Evolutionary conservation across 2,113 vertebrate species (phyloP), one percentile per base, ranked within the genome.

Genomic region (Mus spicilegus): DNA sequence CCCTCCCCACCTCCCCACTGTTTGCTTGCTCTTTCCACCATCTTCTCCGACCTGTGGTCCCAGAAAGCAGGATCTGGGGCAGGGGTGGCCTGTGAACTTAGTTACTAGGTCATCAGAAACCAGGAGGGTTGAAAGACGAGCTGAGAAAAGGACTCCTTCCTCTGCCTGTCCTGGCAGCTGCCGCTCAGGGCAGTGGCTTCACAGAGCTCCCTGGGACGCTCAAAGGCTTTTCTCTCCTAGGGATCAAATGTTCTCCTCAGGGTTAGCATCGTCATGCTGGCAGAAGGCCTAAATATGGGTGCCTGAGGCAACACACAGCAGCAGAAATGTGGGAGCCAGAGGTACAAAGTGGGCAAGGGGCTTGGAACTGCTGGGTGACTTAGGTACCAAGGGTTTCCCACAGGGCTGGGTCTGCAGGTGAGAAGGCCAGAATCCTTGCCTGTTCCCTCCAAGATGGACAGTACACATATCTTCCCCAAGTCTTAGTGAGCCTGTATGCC

Each of bases 191-290:
- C 19, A 22, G 63, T 14, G 26, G 24, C 22, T 14, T 30, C 8
- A 10, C 4, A 1, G 12, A 63, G 14, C 28, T 28, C 28, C 12
- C 10, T 0, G 0, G 56, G 80, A n/a, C 16, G n/a, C 56, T 30
- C 28, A 3, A 0, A 5, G 82, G n/a, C 12, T 42, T 30, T 14
- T 19, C 17, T 19, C 61, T 82, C 22, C 67, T 20, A 13, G 39
- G 51, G 36, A 10, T 54, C 77, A 13, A 10, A 39, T 28, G 26
- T 42, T 46, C n/a, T 51, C 22, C 11, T 1, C 4, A n/a, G 22
- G 46, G 4, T 54, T 80, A 67, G 61, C 11, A 49, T 46, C 49
- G 70, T 51, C 19, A 8, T 14, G 0, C 33, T 28, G 73, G 19
- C 51, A 39, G 70, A 14, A 28, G 6, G 19, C 17, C 63, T 26